Percentiles rank a stretch among this genome's conserved stretches.
These are phyloP conservation scores for Pedicia rivosa DNA, from an alignment of 2,888 invertebrate species.

Conservation along the genomic window DNA sequence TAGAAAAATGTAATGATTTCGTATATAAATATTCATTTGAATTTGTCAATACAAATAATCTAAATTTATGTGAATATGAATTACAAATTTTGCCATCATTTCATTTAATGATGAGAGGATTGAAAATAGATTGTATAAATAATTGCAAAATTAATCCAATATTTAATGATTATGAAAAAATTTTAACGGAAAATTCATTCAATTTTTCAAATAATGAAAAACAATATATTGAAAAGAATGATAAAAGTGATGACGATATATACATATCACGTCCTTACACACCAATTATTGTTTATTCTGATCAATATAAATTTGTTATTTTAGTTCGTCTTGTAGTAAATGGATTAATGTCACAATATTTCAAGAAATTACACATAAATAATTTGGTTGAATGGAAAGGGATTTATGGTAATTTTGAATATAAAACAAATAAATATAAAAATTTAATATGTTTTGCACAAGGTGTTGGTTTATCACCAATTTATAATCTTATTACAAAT, in stretches of 20 bases:
- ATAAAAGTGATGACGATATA: conserved; percentile 1
- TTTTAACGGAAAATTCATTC: neutral
- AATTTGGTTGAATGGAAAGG: conserved; percentile 50
- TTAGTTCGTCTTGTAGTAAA: conserved; percentile 41
- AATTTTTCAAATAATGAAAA: neutral
- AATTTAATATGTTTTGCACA: conserved; percentile 41
- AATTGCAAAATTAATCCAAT: neutral
- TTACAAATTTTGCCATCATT: neutral
- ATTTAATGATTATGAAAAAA: neutral
- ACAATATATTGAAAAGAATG: neutral
- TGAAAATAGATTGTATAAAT: neutral
- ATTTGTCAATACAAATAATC: neutral
- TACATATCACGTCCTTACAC: conserved; percentile 24
- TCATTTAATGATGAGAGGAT: neutral
- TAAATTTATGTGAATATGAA: neutral
- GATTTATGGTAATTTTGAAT: conserved; percentile 46
- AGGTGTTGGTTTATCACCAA: conserved; percentile 61
- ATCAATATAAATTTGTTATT: conserved; percentile 35
- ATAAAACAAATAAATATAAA: conserved; percentile 30
- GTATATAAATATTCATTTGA: neutral
- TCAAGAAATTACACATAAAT: conserved; percentile 32
- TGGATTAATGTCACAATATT: conserved; percentile 41
- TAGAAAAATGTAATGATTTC: neutral
- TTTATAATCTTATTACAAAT: conserved; percentile 42
- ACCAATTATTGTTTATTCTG: conserved; percentile 22